Percentiles rank a stretch among this genome's conserved stretches.
Conservation (phyloP, 2,888 invertebrate species). For the Drosophila siamana region DNA sequence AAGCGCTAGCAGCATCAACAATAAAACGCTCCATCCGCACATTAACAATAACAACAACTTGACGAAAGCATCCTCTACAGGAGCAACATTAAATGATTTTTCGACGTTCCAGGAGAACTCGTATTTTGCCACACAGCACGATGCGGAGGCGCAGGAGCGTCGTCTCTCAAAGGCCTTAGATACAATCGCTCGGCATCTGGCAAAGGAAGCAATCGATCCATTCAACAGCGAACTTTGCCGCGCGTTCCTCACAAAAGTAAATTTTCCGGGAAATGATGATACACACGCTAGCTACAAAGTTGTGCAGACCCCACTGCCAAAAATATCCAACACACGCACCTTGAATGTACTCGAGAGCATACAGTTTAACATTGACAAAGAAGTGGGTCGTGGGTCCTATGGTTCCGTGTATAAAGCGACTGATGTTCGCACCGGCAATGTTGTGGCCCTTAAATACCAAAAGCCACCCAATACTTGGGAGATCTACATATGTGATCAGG, state of each 20-base stretch:
- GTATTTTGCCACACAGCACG: constrained; percentile 85
- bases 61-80: constrained; percentile 33
- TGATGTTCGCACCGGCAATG: constrained; percentile 80
- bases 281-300: constrained; percentile 87
- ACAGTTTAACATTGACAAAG: constrained; percentile 89
- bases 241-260: constrained; percentile 90
- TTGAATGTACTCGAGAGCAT: constrained; percentile 87
- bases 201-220: constrained; percentile 89
- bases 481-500: constrained; percentile 92
- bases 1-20: constrained; percentile 17
- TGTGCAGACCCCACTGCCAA: constrained; percentile 87
- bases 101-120: constrained; percentile 85
- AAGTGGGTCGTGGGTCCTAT: constrained; percentile 94
- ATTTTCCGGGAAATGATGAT: constrained; percentile 89
- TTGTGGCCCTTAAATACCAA: constrained; percentile 93
- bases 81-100: constrained; percentile 79
- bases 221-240: constrained; percentile 91
- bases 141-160: constrained; percentile 83
- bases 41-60: constrained; percentile 45
- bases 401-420: constrained; percentile 90
- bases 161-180: constrained; percentile 83
- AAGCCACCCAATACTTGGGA: constrained; percentile 97
- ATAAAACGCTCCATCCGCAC: constrained; percentile 45
- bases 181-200: constrained; percentile 83
- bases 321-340: constrained; percentile 87